Percentiles rank a stretch among this genome's conserved stretches.
Conservation (phyloP, 2,888 invertebrate genomes). For the Rhagium mordax region DNA sequence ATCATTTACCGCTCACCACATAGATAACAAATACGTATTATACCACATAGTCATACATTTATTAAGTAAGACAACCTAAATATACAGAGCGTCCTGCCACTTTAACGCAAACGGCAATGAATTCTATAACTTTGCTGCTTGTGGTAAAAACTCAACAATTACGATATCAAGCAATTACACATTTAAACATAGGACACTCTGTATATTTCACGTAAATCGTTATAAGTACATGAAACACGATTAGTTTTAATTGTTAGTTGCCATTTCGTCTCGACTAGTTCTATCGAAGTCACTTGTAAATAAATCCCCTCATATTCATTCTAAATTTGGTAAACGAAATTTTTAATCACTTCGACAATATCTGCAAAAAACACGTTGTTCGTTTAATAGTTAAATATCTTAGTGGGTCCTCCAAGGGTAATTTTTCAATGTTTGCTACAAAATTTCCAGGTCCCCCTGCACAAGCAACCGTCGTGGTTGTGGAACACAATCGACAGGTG, state of each 20-base stretch:
- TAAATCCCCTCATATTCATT: constrained; percentile 8
- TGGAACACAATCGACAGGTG: constrained; percentile 92
- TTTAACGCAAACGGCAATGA: not conserved
- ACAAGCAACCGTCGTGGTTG: constrained; percentile 96
- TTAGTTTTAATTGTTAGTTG: not conserved
- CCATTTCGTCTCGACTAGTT: not conserved
- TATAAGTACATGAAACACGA: not conserved
- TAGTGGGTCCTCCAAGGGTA: not conserved
- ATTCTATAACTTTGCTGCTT: not conserved
- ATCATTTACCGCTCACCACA: not conserved
- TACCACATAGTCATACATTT: not conserved
- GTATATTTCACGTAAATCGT: not conserved
- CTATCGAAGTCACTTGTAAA: not conserved
- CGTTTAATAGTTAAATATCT: not conserved
- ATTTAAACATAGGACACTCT: not conserved
- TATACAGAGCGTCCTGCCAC: not conserved
- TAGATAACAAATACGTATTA: too few species aligned
- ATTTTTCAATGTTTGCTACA: not conserved
- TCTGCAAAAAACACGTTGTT: constrained; percentile 37
- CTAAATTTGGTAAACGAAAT: constrained; percentile 13
- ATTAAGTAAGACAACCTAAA: not conserved
- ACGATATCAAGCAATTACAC: not conserved
- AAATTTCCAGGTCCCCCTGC: constrained; percentile 81
- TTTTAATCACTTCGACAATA: not conserved
- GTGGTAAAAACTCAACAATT: not conserved